Evolutionary conservation across 2,113 vertebrate genomes (phyloP), one percentile per base, ranked within the genome.

Genomic region (Hippocampus abdominalis): DNA sequence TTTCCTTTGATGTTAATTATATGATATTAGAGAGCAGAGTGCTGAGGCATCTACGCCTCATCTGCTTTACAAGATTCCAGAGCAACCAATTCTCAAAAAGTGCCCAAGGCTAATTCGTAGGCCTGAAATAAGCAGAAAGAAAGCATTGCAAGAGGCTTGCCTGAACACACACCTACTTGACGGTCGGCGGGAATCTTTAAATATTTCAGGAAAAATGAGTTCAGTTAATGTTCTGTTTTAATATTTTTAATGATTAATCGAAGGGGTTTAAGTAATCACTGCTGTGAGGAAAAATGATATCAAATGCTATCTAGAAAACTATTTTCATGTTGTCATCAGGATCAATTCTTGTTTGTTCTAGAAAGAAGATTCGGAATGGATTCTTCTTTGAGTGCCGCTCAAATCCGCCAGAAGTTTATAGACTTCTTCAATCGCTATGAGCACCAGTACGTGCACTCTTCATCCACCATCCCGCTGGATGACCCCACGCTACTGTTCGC

Each of bases 401-500:
- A 97, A 86, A 97, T 99, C 85, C 95, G 97, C 40, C 88, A 94
- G 74, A 94, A 94, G 70, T 99, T 99, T 78, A 95, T 99, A 3
- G 89, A 96, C 88, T 99, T 96, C 93, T 99, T 99, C 85, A 91
- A 88, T 69, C 84, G 77, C 32, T 83, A 96, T 71, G 85, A 92
- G 51, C 97, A 99, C 70, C 91, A 93, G 32, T 99, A 99, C 1
- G 95, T 99, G 69, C 97, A 99, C 80, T 99, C 97, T 0, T 99
- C 97, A 0, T 80, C 97, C 60, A 94, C 93, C 49, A 87, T 99
- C 73, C 97, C 97, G 0, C 73, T 98, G 89, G 97, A 99, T 11
- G 97, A 99, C 77, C 97, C 97, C 81, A 99, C 97, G 0, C 89
- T 99, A 81, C 96, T 99, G 9, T 99, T 99, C 56, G 95, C 97